Evolutionary conservation across 2,113 vertebrate genomes (phyloP).

Genomic region (Clarias macrocephalus): DNA sequence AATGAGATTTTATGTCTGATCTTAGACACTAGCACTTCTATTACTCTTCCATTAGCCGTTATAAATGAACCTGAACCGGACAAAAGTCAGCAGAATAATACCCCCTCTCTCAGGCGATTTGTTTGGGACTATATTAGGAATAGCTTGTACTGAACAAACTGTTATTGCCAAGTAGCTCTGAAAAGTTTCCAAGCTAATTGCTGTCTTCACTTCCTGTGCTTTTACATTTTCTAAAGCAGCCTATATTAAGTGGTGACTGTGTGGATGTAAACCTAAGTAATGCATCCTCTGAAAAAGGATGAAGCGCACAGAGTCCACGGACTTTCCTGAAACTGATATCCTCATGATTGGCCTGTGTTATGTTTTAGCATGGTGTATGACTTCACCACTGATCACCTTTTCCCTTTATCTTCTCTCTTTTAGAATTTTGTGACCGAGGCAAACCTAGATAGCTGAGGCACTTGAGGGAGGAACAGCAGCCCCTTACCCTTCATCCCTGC

Average conservation of each 20-base stretch:
- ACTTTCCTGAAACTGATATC: neutral
- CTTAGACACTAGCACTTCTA: neutral
- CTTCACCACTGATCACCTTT: neutral
- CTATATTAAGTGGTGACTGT: neutral
- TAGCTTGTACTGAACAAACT: neutral
- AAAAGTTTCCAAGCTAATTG: neutral
- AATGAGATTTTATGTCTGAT: neutral
- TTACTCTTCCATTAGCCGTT: neutral
- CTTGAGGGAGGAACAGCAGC: conserved; percentile 61
- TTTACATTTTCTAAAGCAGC: neutral
- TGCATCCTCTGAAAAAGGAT: conserved; percentile 26
- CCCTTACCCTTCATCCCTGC: conserved; percentile 59
- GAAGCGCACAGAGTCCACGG: neutral
- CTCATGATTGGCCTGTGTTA: conserved; percentile 8
- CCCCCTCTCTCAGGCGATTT: neutral
- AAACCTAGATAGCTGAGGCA: conserved; percentile 63
- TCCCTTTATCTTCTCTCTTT: conserved; percentile 1
- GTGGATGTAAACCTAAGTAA: conserved; percentile 17
- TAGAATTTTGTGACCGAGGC: conserved; percentile 70
- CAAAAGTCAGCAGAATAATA: neutral
- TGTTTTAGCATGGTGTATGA: neutral
- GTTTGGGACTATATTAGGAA: neutral
- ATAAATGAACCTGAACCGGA: conserved; percentile 6
- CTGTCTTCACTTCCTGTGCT: neutral
- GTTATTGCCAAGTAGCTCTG: neutral